Percentiles rank a stretch among this genome's conserved stretches.
These are phyloP conservation scores for Neogale vison DNA, from an alignment of 2,113 vertebrate species.

Conservation along the genomic window DNA sequence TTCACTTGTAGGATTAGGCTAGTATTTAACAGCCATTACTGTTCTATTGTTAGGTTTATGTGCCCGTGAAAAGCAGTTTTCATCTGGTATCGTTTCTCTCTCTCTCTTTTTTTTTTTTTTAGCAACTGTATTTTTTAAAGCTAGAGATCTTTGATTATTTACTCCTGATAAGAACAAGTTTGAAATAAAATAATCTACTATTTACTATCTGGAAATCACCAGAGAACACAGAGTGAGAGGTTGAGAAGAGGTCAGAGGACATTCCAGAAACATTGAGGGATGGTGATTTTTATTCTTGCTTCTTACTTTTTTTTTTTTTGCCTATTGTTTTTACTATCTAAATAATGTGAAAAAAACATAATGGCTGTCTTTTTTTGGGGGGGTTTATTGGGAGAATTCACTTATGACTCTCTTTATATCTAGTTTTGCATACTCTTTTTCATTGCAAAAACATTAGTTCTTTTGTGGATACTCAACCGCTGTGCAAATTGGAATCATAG, in stretches of 20 bases:
- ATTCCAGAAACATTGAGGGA: not conserved
- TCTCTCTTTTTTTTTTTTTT: not conserved
- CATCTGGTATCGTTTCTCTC: not conserved
- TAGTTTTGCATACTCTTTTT: not conserved
- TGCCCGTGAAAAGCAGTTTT: constrained; percentile 67
- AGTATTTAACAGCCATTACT: constrained; percentile 67
- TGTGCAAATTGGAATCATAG: not conserved
- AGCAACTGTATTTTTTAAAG: constrained; percentile 25
- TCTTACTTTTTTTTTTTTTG: not conserved
- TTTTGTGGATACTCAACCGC: not conserved
- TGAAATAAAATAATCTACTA: not conserved
- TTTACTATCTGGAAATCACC: not conserved
- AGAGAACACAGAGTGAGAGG: not conserved
- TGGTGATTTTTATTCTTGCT: not conserved
- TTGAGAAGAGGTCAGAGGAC: not conserved
- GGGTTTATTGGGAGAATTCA: not conserved
- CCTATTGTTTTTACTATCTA: not conserved
- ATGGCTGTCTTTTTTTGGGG: not conserved
- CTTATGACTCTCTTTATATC: not conserved
- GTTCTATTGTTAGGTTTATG: constrained; percentile 66
- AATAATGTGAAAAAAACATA: not conserved
- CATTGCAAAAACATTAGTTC: not conserved
- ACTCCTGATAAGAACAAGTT: not conserved
- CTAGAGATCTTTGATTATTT: not conserved
- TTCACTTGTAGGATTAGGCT: constrained; percentile 78